phyloP scores from a whole-genome alignment of 2,888 invertebrate genomes.

The Spicauda simplicius region DNA sequence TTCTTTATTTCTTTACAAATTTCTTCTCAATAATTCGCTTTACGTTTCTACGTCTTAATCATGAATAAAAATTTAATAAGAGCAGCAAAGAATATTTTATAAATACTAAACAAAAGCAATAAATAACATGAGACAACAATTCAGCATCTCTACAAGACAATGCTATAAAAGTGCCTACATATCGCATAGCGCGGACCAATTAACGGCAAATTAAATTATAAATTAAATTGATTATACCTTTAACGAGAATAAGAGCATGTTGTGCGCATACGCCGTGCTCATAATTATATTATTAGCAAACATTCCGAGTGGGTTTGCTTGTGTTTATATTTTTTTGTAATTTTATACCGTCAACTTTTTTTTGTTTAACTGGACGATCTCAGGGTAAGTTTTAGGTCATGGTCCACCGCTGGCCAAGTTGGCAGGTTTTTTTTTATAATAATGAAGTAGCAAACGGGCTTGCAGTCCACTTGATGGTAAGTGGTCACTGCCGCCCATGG shows the following conservation, averaged over 20 bases:
- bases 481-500: too few species aligned
- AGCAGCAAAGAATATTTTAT: too few species aligned
- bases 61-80: too few species aligned
- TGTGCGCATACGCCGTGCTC: conserved; percentile 1
- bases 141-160: not conserved
- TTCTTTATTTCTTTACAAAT: too few species aligned
- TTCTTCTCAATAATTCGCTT: too few species aligned
- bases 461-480: too few species aligned
- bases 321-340: not conserved
- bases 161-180: not conserved
- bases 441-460: too few species aligned
- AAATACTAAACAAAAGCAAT: conserved; percentile 20
- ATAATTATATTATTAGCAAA: conserved; percentile 6
- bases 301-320: not conserved
- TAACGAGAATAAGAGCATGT: conserved; percentile 6
- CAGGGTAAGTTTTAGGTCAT: too few species aligned
- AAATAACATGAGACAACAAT: not conserved
- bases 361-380: too few species aligned
- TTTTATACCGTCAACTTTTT: not conserved
- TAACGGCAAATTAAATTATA: conserved; percentile 28
- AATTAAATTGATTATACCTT: conserved; percentile 28
- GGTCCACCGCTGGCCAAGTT: too few species aligned
- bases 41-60: too few species aligned
- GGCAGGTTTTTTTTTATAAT: too few species aligned
- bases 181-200: conserved; percentile 14